Evolutionary conservation across 2,888 invertebrate genomes (phyloP).

Genomic region (Chrysomela aeneicollis): DNA sequence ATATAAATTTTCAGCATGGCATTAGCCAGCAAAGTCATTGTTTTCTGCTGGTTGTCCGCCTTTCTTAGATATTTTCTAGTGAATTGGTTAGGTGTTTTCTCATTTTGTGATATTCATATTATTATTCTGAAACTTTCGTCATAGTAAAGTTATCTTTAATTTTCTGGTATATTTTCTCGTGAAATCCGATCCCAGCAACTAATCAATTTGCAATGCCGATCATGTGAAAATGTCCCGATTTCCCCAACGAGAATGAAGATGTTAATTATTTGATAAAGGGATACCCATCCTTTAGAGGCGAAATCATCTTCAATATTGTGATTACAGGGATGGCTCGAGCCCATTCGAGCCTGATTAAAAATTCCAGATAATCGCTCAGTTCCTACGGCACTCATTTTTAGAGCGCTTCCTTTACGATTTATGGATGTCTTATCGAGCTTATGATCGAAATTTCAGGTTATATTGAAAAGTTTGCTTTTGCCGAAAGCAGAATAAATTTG

Average conservation of each 20-base stretch:
- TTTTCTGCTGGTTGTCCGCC: too few relatives aligned
- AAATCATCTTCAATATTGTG: slow-evolving; percentile 32
- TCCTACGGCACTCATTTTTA: slow-evolving; percentile 22
- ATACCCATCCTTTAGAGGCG: background rate
- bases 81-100: too few relatives aligned
- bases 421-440: background rate
- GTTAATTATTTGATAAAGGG: slow-evolving; percentile 5
- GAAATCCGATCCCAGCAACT: background rate
- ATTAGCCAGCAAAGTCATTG: too few relatives aligned
- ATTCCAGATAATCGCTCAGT: slow-evolving; percentile 32
- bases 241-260: background rate
- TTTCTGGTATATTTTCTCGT: background rate
- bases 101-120: too few relatives aligned
- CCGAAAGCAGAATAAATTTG: background rate
- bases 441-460: background rate
- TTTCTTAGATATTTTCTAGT: too few relatives aligned
- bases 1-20: too few relatives aligned
- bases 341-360: slow-evolving; percentile 29
- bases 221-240: background rate
- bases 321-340: slow-evolving; percentile 25
- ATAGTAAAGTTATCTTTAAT: too few relatives aligned
- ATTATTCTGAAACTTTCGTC: too few relatives aligned
- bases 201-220: background rate
- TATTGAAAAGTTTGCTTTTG: slow-evolving; percentile 4
- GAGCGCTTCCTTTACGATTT: background rate